Base-by-base conservation (phyloP, 2,113 vertebrate species). In the Colaptes auratus region DNA sequence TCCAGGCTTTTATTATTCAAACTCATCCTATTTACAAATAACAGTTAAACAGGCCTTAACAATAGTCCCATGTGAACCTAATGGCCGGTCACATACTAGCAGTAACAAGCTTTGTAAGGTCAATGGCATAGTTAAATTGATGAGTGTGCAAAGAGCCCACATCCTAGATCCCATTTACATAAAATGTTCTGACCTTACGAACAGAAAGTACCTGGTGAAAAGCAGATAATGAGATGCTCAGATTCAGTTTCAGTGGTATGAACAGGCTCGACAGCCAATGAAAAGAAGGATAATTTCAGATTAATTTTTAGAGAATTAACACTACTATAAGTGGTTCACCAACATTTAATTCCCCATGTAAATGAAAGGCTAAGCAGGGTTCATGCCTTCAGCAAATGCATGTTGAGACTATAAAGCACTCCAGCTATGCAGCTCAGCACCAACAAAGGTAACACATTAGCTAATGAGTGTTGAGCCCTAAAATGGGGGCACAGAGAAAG, bases 241-340 rank as follows among this genome's bases (percentile, higher is more conserved):
- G 64, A 23, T 88, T 80, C 67, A 59, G 4, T 64, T 89, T 61
- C 76, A 61, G 48, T 67, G 33, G 7, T 48, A 86, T 67, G 75
- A 86, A 86, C 24, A 81, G 44, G 25, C 48, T 84, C 3, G 0
- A 67, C 19, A 78, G 73, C 58, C 77, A 88, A 75, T 28, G 48
- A 83, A 89, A 94, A 88, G 82, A 72, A 66, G 58, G 35, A 82
- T 61, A 93, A 83, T 92, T 95, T 92, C 71, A 75, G 56, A 90
- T 70, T 84, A 92, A 93, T 92, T 95, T 96, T 85, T 83, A 91
- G 88, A 88, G 59, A 86, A 92, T 91, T 96, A 96, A 89, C 75
- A 89, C 59, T 59, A 53, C 35, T 50, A 31, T 82, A 88, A 92
- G 78, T 79, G 30, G 35, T 89, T 91, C 78, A 70, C 64, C 39